A percentile compares a stretch with the other conserved stretches of the same genome.
These are phyloP conservation scores for Drosophila siamana DNA, from an alignment of 2,888 invertebrate species.

Conservation along the genomic window DNA sequence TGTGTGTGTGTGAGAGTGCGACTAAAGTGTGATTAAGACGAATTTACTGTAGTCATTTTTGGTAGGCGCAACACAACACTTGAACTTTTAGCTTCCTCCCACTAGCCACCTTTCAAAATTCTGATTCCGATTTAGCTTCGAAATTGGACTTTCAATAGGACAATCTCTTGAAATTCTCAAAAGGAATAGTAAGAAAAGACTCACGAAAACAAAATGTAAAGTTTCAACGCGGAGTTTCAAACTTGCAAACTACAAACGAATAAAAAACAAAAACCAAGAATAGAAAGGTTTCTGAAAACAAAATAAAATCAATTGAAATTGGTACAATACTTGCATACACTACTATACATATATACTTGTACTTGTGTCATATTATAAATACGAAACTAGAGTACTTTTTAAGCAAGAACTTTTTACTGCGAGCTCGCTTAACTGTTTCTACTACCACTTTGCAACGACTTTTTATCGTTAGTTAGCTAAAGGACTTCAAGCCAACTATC, in stretches of 20 bases:
- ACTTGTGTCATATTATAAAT: constrained; percentile 50
- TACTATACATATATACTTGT: constrained; percentile 30
- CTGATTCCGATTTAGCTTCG: constrained; percentile 13
- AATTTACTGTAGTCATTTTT: constrained; percentile 74
- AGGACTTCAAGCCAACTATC: constrained; percentile 25
- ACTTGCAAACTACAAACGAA: constrained; percentile 40
- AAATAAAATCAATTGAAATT: constrained; percentile 17
- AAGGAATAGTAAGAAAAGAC: constrained; percentile 35
- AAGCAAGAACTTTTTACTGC: constrained; percentile 53
- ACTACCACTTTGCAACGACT: constrained; percentile 45
- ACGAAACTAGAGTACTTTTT: constrained; percentile 47
- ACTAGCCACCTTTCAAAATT: background rate
- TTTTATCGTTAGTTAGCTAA: constrained; percentile 42
- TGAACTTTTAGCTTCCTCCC: constrained; percentile 12
- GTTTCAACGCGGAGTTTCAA: constrained; percentile 71
- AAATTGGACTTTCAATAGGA: constrained; percentile 64
- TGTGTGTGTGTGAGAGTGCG: constrained; percentile 37
- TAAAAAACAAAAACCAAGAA: constrained; percentile 29
- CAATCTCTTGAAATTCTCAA: constrained; percentile 65
- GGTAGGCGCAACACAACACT: constrained; percentile 44
- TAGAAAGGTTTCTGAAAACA: constrained; percentile 20
- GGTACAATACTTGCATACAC: constrained; percentile 15
- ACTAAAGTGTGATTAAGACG: constrained; percentile 76
- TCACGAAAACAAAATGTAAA: constrained; percentile 43
- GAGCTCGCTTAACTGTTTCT: constrained; percentile 33